Evolutionary conservation across 2,797 vertebrate species (phyloP), one percentile per base, ranked within the genome.

Genomic region (Sternotherus odoratus): DNA sequence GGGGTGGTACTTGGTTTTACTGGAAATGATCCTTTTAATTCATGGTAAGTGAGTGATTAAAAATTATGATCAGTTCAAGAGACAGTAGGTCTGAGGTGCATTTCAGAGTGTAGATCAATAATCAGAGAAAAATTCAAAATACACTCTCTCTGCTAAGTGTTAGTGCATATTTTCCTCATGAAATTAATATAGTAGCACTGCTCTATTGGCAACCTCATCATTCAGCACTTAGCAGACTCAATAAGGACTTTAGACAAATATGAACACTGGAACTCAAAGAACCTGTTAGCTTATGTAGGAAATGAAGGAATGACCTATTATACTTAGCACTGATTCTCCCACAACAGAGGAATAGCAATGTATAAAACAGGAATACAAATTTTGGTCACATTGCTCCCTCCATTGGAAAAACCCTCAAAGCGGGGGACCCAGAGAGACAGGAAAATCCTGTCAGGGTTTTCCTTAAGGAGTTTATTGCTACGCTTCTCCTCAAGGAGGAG

Each of bases 251-350:
- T 33, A 91, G 66, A 88, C 86, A 94, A 95, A 95, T 75, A 77
- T 90, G 94, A 95, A 95, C 96, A 95, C 91, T 95, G 91, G 97
- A 96, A 94, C 89, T 87, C 93, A 97, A 97, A 91, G 85, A 39
- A 82, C 87, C 81, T 36, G 39, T 83, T 28, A 72, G 26, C 26
- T 10, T 54, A 57, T 83, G 89, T 50, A 92, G 95, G 93, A 96
- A 96, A 93, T 1, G 0, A 93, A 69, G 24, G 89, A 95, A 74
- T 79, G 90, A 93, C 24, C 24, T 48, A 69, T 69, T 26, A 28
- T 69, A 95, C 75, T 85, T 75, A 87, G 85, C 57, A 78, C 51
- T 85, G 54, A 46, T 75, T 75, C 12, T 12, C 26, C 72, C 26
- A 4, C 12, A 17, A 48, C 26, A 28, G 26, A 94, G 46, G 43